phyloP scores from a whole-genome alignment of 2,113 vertebrate species.

The Silurus meridionalis region DNA sequence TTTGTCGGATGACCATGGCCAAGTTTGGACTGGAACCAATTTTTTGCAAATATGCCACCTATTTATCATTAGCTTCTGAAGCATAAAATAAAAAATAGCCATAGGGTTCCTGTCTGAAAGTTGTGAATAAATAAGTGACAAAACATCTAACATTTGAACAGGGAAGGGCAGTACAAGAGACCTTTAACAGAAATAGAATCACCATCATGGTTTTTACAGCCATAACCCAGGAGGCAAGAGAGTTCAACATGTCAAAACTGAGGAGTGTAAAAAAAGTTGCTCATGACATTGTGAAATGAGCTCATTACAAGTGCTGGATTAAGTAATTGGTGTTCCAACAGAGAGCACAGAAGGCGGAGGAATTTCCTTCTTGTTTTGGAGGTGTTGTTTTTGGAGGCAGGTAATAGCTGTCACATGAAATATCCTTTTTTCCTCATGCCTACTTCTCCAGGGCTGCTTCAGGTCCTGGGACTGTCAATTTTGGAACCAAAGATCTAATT shows the following conservation, averaged over 20 bases:
- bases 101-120: neutral
- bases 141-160: neutral
- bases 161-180: conserved; percentile 2
- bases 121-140: neutral
- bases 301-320: conserved; percentile 77
- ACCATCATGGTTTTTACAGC: conserved; percentile 47
- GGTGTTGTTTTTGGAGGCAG: conserved; percentile 83
- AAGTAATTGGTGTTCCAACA: conserved; percentile 69
- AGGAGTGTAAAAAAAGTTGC: conserved; percentile 55
- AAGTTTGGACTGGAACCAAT: conserved; percentile 56
- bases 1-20: conserved; percentile 58
- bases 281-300: conserved; percentile 77
- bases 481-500: conserved; percentile 52
- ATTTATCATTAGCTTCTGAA: conserved; percentile 36
- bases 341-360: conserved; percentile 67
- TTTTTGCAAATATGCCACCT: conserved; percentile 52
- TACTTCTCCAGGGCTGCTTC: conserved; percentile 64
- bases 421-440: conserved; percentile 67
- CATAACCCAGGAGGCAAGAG: conserved; percentile 60
- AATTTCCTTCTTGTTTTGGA: conserved; percentile 78
- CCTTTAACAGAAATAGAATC: conserved; percentile 38
- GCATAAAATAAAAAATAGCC: neutral
- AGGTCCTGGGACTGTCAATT: conserved; percentile 60
- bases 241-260: conserved; percentile 67
- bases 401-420: conserved; percentile 70